Evolutionary conservation across 2,797 vertebrate genomes (phyloP), one percentile per base, ranked within the genome.

Genomic region (Triplophysa bombifrons): DNA sequence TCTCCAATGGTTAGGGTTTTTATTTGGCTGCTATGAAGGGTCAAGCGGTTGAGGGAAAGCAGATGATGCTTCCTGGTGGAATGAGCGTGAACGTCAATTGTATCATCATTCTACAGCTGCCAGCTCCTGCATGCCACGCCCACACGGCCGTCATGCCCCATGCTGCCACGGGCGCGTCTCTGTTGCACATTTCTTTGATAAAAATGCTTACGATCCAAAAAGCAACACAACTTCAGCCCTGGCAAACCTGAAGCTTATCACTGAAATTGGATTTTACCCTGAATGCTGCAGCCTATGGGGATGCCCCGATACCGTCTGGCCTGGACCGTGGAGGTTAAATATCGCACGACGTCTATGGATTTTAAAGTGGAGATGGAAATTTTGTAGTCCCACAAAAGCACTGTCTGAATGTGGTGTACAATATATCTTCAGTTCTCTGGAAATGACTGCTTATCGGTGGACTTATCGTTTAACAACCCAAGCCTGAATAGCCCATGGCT

Each of bases 201-300:
- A 80, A 27, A 27, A 80, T 2, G 51, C 1, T 2, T n/a, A 74
- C 92, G 90, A 93, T 93, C 91, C 91, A 87, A 82, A 88, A 81
- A 90, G 87, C 85, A 82, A 63, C 75, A 80, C 71, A 78, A 91
- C 88, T 91, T 90, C 89, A 90, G 89, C 87, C 88, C 89, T 88
- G 85, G 88, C 88, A 90, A 90, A 92, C 92, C 89, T 90, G 81
- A 77, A 84, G 91, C 87, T 93, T 93, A 93, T 90, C 85, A 19
- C 76, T 75, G 85, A 84, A 89, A 87, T 88, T 88, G 84, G 84
- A 91, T 90, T 89, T 80, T 89, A 87, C 51, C 82, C 66, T 34
- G 85, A 86, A 82, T 86, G 88, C 88, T 88, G 87, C 85, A 89
- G 88, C 86, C 83, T 86, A 83, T 89, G 84, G 82, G 87, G 81